Conservation (phyloP, 37 sponge, comb jelly and placozoan species). For the Haliclona indistincta region DNA sequence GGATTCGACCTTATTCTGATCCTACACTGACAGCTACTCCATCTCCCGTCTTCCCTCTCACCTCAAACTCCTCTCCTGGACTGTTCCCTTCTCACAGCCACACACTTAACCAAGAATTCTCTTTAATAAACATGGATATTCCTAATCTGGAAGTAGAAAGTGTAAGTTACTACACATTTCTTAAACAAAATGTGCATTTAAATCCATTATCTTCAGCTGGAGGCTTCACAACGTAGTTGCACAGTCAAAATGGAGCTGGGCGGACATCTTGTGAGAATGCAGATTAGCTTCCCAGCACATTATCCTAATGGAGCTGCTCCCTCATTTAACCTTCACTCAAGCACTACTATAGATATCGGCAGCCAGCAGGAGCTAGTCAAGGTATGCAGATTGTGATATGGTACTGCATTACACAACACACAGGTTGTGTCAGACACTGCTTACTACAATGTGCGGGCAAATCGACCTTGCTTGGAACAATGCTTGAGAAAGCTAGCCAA, state of each 20-base stretch:
- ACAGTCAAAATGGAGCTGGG: conserved; percentile 52
- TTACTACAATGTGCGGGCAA: conserved; percentile 46
- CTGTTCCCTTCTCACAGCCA: conserved; percentile 1
- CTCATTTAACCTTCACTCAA: conserved; percentile 64
- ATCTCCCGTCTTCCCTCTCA: conserved; percentile 1
- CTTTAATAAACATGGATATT: conserved; percentile 49
- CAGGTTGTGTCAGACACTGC: conserved; percentile 65
- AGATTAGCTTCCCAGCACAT: conserved; percentile 75
- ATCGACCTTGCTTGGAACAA: conserved; percentile 72
- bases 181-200: neutral
- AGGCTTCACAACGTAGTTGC: conserved; percentile 69
- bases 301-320: conserved; percentile 86
- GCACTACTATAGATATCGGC: conserved; percentile 57
- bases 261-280: conserved; percentile 50
- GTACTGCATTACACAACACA: neutral
- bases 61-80: no score
- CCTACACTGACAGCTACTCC: no score
- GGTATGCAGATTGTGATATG: conserved; percentile 18
- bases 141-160: conserved; percentile 61
- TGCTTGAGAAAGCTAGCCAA: conserved; percentile 66
- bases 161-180: no score
- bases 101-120: conserved; percentile 56
- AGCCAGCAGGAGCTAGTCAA: conserved; percentile 45
- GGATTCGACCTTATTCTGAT: neutral
- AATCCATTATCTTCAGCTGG: conserved; percentile 32